Base-by-base conservation (phyloP, 2,113 vertebrate species). In the Antigone vipio region DNA sequence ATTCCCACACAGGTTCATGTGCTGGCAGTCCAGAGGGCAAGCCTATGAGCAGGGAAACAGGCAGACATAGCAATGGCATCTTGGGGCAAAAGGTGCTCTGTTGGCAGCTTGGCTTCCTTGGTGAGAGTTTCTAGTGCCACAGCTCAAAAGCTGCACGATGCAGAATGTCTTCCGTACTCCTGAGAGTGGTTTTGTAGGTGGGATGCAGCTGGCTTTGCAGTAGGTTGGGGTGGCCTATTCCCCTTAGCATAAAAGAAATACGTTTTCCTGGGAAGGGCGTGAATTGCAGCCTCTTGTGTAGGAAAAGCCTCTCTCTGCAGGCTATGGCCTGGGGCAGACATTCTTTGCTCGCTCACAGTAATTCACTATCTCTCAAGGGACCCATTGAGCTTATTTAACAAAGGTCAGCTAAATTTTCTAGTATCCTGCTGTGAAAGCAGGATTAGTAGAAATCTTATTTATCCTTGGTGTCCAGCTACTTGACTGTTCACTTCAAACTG, bases 401-500 rank as follows among this genome's bases (percentile, higher is more conserved):
- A 94, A 96, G 83, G 91, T 97, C 96, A 97, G 92, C 92, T 93
- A 91, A 95, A 96, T 97, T 96, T 94, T 96, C 92, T 95, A 78
- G 87, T 89, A 92, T 89, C 96, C 86, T 93, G 84, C 95, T 96
- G 84, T 92, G 83, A 92, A 96, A 95, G 74, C 90, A 85, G 93
- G 84, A 91, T 92, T 95, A 97, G 77, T 53, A 81, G 80, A 87
- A 96, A 92, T 92, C 80, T 90, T 96, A 91, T 94, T 97, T 96
- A 96, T 91, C 73, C 73, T 92, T 93, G 76, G 45, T 92, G 72
- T 94, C 80, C 77, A 59, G 86, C 60, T 92, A 82, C 80, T 76
- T 91, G 83, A 38, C 91, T 91, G 84, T 83, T 96, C 49, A 11
- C 49, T 95, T 95, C 84, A 62, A 82, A 63, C 30, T 59, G 63